phyloP scores from a whole-genome alignment of 2,113 vertebrate species.

The Sorex araneus region DNA sequence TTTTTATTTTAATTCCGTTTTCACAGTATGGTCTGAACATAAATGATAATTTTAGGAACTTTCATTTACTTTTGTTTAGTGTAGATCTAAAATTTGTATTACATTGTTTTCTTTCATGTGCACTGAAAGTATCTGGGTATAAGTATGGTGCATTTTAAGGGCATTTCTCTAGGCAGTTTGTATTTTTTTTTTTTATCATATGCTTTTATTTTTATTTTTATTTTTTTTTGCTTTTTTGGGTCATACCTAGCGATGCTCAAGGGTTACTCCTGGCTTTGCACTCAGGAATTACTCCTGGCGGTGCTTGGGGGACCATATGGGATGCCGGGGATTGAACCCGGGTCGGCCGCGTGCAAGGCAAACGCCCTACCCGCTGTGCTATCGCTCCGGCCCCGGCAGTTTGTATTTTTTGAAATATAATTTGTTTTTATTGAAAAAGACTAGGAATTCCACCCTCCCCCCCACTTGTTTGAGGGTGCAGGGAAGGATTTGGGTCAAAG shows the following conservation, averaged over 20 bases:
- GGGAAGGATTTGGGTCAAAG: too few relatives aligned
- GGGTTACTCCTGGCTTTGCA: too few relatives aligned
- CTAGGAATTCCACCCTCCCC: slow-evolving; percentile 66
- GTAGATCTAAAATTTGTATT: slow-evolving; percentile 43
- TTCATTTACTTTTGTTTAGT: slow-evolving; percentile 45
- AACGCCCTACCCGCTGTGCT: too few relatives aligned
- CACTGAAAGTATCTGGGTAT: slow-evolving; percentile 52
- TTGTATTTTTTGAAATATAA: not conserved
- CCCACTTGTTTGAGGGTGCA: too few relatives aligned
- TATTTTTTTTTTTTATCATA: slow-evolving; percentile 83
- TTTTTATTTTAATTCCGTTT: not conserved
- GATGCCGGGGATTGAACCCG: too few relatives aligned
- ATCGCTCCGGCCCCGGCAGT: too few relatives aligned
- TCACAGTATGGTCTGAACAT: not conserved
- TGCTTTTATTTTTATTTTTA: too few relatives aligned
- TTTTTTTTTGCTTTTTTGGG: too few relatives aligned
- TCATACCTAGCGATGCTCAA: too few relatives aligned
- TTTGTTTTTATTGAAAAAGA: slow-evolving; percentile 76
- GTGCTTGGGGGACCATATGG: too few relatives aligned
- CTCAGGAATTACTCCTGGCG: too few relatives aligned
- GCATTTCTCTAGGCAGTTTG: slow-evolving; percentile 73
- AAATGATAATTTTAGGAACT: not conserved
- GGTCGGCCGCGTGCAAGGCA: too few relatives aligned
- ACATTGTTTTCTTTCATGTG: slow-evolving; percentile 60
- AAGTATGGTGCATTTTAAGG: slow-evolving; percentile 51